Conservation (phyloP, 2,888 invertebrate genomes). For the Xestia xanthographa region DNA sequence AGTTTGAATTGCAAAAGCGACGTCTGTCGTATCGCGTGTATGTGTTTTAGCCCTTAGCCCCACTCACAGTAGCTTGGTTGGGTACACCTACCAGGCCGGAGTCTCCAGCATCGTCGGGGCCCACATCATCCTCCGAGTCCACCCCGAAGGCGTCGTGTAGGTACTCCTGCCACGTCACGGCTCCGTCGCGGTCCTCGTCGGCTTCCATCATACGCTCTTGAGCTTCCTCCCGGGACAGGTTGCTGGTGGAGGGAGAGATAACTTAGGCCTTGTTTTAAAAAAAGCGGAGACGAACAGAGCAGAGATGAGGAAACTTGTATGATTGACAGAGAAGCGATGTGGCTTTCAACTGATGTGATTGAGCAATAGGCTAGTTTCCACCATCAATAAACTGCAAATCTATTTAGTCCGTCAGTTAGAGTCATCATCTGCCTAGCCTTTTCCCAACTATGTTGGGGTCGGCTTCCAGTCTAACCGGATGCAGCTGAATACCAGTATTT, state of each 20-base stretch:
- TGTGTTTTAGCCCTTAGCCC: neutral
- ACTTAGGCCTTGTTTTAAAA: neutral
- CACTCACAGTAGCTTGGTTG: neutral
- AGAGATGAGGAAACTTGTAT: neutral
- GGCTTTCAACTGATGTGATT: neutral
- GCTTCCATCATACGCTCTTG: conserved; percentile 95
- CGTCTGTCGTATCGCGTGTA: neutral
- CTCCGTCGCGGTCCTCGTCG: conserved; percentile 95
- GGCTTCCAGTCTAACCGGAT: too few relatives aligned
- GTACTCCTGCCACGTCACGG: conserved; percentile 97
- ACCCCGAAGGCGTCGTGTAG: conserved; percentile 96
- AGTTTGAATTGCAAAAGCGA: neutral
- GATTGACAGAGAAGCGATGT: neutral
- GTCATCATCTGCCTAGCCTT: too few relatives aligned
- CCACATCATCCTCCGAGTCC: conserved; percentile 90
- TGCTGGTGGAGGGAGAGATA: conserved; percentile 85
- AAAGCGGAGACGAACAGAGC: neutral
- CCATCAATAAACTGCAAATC: too few relatives aligned
- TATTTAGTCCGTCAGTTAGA: too few relatives aligned
- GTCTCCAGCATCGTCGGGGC: conserved; percentile 88
- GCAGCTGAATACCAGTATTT: too few relatives aligned
- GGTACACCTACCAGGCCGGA: conserved; percentile 79
- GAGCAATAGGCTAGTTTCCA: too few relatives aligned
- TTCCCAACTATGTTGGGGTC: too few relatives aligned
- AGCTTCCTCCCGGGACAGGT: conserved; percentile 96